Evolutionary conservation across 2,888 invertebrate genomes (phyloP), one percentile per base, ranked within the genome.

Genomic region (Congeria kusceri): DNA sequence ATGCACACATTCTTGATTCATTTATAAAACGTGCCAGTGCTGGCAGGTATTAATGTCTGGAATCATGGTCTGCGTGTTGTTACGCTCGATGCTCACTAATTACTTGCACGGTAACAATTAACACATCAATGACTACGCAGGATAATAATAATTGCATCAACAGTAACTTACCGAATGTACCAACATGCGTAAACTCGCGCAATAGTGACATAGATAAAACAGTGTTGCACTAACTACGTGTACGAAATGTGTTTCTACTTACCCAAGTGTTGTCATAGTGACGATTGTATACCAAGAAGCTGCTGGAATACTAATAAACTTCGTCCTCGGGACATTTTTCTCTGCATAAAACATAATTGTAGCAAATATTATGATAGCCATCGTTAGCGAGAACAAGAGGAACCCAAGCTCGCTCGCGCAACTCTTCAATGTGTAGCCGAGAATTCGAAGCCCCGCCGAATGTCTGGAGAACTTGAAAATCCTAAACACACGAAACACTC

Each of bases 211-310:
- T 39, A 39, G 39, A 15, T 39, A 39, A 11, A 5, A 39, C 4
- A 39, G 9, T 7, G 9, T 39, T 39, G 3, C 39, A 13, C 39
- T 39, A 39, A 39, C 39, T 44, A 46, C 15, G 25, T 18, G n/a
- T 7, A 39, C 3, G 39, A 18, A 64, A 80, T 72, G 56, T 72
- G 76, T 53, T 44, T 39, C 32, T 70, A 96, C 97, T 97, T 94
- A 99, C 99, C 99, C 99, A 86, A 99, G 95, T 64, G 99, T 99
- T 79, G 99, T 99, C 98, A 99, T 99, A 88, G 99, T 99, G 93
- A 99, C 99, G 93, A 99, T 99, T 93, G 99, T 99, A 95, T 99
- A 99, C 99, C 99, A 99, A 94, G 99, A 99, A 88, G 99, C 99
- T 71, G 99, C 98, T 77, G 99, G 99, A 95, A 99, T 99, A 94